A percentile compares a stretch with the other conserved stretches of the same genome.
phyloP scores from a whole-genome alignment of 2,888 invertebrate species.

The Ectemnius continuus region DNA sequence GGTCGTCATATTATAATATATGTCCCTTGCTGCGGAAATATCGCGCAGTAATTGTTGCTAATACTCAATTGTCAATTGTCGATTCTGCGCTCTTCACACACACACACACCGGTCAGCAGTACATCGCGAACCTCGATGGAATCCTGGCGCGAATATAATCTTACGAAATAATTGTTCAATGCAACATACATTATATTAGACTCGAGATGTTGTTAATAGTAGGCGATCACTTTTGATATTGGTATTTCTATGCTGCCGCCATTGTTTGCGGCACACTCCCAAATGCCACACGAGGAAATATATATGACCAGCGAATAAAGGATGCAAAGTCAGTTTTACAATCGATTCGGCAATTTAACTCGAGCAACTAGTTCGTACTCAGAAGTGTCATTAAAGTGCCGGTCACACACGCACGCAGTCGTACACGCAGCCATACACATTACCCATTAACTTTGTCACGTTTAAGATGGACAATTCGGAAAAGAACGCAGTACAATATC shows the following conservation, averaged over 20 bases:
- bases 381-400: slow-evolving; percentile 27
- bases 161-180: slow-evolving; percentile 21
- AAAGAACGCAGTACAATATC: slow-evolving; percentile 32
- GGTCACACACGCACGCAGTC: slow-evolving; percentile 29
- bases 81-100: too few relatives aligned
- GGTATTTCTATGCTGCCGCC: slow-evolving; percentile 12
- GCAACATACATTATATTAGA: slow-evolving; percentile 16
- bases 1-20: neutral
- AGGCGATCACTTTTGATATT: slow-evolving; percentile 7
- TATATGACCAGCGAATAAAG: slow-evolving; percentile 19
- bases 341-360: slow-evolving; percentile 31
- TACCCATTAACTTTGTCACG: slow-evolving; percentile 26
- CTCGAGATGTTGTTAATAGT: slow-evolving; percentile 15
- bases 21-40: too few relatives aligned
- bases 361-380: slow-evolving; percentile 24
- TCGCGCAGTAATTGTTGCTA: too few relatives aligned
- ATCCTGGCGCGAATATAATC: slow-evolving; percentile 16
- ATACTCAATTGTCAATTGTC: too few relatives aligned
- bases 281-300: slow-evolving; percentile 13
- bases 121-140: slow-evolving; percentile 18
- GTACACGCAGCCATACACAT: neutral
- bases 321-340: slow-evolving; percentile 30
- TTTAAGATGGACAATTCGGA: slow-evolving; percentile 37
- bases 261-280: slow-evolving; percentile 1
- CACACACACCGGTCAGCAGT: too few relatives aligned